Conservation (phyloP, 2,113 vertebrate species). For the Hippoglossus stenolepis region DNA sequence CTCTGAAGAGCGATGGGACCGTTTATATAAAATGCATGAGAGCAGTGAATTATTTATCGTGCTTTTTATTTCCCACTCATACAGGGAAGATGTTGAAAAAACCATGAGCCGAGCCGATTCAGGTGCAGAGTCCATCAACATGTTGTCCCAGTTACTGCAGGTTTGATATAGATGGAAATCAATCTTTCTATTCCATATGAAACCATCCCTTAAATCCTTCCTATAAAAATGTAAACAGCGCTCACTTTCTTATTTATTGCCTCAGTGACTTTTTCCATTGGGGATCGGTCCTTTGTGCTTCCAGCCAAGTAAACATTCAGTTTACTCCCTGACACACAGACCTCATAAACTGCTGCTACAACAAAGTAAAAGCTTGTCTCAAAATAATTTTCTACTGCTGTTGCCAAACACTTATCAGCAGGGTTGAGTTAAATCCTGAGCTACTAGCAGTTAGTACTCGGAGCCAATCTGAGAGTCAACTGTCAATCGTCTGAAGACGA, state of each 20-base stretch:
- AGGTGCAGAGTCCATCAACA: constrained; percentile 48
- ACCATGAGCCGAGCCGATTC: constrained; percentile 37
- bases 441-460: neutral
- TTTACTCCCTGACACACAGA: neutral
- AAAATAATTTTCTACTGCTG: neutral
- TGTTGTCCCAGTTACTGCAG: neutral
- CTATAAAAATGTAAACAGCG: neutral
- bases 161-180: constrained; percentile 1
- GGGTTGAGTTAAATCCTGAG: neutral
- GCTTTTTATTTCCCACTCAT: constrained; percentile 69
- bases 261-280: neutral
- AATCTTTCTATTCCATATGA: neutral
- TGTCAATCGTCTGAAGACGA: too few species aligned
- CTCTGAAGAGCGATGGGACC: constrained; percentile 56
- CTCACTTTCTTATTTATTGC: neutral
- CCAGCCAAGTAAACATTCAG: neutral
- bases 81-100: neutral
- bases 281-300: neutral
- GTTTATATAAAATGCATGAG: constrained; percentile 74
- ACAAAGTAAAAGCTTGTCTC: neutral
- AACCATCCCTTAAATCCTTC: neutral
- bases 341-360: neutral
- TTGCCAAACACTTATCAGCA: neutral
- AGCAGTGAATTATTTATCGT: constrained; percentile 75
- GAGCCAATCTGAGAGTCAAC: neutral